phyloP scores from a whole-genome alignment of 2,797 vertebrate genomes.

The Glossophaga mutica region DNA sequence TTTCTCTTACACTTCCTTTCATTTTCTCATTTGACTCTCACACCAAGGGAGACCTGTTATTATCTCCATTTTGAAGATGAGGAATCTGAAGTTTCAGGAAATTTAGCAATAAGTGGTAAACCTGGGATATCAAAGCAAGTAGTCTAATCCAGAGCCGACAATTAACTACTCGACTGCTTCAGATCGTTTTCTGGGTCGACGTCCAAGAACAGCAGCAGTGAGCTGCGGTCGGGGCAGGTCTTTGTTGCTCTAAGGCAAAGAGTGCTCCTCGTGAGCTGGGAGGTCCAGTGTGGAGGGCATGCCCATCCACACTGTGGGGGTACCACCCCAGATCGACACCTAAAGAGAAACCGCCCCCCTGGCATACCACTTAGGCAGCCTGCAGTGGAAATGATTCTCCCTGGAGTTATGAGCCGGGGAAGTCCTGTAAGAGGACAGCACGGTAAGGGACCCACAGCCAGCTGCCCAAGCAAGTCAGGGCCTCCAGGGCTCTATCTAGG shows the following conservation, averaged over 20 bases:
- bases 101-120: background rate
- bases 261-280: background rate
- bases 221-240: background rate
- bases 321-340: background rate
- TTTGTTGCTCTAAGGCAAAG: background rate
- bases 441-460: background rate
- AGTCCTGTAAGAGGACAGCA: background rate
- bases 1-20: background rate
- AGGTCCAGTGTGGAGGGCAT: background rate
- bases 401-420: background rate
- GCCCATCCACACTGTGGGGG: background rate
- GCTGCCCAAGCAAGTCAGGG: background rate
- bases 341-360: too few species aligned
- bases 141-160: background rate
- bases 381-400: background rate
- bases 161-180: background rate
- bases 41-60: background rate
- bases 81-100: background rate
- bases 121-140: background rate
- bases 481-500: background rate
- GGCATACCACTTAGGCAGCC: background rate
- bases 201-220: background rate
- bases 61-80: background rate
- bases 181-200: background rate
- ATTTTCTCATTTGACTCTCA: background rate